Conservation (phyloP, 2,113 vertebrate species). For the Gymnarchus niloticus region DNA sequence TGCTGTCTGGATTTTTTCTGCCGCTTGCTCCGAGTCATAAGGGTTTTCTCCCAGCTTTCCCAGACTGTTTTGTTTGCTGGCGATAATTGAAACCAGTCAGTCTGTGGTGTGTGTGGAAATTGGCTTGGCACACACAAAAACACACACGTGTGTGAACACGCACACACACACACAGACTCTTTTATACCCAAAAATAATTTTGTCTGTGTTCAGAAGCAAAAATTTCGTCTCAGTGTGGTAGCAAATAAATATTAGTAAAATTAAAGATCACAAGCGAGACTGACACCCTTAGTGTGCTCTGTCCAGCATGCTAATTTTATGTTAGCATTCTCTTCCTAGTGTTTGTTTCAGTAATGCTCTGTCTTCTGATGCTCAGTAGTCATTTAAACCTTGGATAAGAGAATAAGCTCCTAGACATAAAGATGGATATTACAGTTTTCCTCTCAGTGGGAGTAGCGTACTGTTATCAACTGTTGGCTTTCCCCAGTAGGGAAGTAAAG, state of each 20-base stretch:
- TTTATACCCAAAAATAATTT: background rate
- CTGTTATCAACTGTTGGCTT: background rate
- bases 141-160: conserved; percentile 10
- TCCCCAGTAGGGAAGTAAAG: background rate
- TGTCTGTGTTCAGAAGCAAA: background rate
- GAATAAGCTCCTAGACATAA: background rate
- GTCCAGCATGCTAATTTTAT: background rate
- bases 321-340: background rate
- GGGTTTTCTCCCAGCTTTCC: conserved; percentile 12
- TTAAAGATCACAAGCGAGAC: background rate
- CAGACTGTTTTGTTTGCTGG: conserved; percentile 27
- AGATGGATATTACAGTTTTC: background rate
- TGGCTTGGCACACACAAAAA: conserved; percentile 18
- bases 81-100: conserved; percentile 31
- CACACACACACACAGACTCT: background rate
- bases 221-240: background rate
- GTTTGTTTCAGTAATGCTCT: background rate
- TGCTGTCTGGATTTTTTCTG: conserved; percentile 32
- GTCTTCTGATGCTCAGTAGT: background rate
- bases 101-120: conserved; percentile 27
- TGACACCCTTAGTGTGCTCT: too few species aligned
- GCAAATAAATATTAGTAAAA: background rate
- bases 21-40: conserved; percentile 9
- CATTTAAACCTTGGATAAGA: background rate
- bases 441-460: background rate